phyloP scores from a whole-genome alignment of 2,797 vertebrate species.

The Gymnoscopelus microlampas region DNA sequence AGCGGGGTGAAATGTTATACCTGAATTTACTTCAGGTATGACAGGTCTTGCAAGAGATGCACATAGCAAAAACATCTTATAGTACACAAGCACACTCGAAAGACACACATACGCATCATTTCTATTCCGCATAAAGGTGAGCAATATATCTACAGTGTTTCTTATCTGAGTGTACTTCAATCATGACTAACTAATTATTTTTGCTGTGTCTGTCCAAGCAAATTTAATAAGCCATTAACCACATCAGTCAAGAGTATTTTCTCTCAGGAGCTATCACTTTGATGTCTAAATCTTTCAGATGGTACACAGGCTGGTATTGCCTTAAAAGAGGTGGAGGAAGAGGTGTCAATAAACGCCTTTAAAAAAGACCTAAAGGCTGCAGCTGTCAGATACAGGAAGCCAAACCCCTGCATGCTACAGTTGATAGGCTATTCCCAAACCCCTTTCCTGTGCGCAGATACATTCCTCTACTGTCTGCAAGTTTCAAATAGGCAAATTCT shows the following conservation, averaged over 20 bases:
- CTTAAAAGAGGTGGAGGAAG: constrained; percentile 14
- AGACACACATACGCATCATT: constrained; percentile 4
- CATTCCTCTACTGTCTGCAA: not conserved
- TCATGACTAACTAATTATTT: not conserved
- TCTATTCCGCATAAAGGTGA: too few relatives aligned
- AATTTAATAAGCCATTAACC: not conserved
- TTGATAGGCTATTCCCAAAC: constrained; percentile 8
- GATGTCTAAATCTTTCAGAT: not conserved
- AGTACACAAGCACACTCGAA: not conserved
- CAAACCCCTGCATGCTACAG: constrained; percentile 3
- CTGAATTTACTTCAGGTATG: constrained; percentile 42
- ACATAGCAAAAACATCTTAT: not conserved
- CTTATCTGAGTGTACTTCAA: not conserved
- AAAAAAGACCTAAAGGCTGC: constrained; percentile 30
- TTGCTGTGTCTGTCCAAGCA: not conserved
- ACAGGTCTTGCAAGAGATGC: constrained; percentile 13
- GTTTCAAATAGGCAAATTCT: constrained; percentile 47
- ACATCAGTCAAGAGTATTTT: not conserved
- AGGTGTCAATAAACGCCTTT: constrained; percentile 55
- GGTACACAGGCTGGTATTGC: constrained; percentile 44
- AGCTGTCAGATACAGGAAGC: constrained; percentile 61
- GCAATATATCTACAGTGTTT: not conserved
- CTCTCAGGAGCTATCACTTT: not conserved
- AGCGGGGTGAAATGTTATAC: constrained; percentile 42
- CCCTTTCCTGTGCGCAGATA: not conserved